phyloP scores from a whole-genome alignment of 2,113 vertebrate genomes.

The Hyperopisus bebe region DNA sequence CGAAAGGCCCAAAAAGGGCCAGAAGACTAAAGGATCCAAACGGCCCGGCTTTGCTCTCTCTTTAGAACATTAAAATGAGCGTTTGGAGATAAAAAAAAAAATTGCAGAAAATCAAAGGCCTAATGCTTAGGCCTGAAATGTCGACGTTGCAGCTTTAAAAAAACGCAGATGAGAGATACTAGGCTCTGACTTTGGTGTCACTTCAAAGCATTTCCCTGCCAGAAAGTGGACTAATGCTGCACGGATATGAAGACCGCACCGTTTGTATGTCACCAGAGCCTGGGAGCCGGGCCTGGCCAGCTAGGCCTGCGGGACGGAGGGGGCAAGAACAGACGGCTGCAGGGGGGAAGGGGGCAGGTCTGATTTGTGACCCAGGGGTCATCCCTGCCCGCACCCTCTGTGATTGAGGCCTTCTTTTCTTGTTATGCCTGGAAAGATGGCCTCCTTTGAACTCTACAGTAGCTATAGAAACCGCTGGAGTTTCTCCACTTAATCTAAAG shows the following conservation, averaged over 20 bases:
- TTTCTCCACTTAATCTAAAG: conserved; percentile 56
- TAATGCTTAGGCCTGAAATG: conserved; percentile 61
- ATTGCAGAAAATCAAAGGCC: conserved; percentile 57
- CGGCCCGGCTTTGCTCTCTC: conserved; percentile 52
- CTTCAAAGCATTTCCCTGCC: conserved; percentile 57
- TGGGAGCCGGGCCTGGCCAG: conserved; percentile 39
- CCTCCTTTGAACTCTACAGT: conserved; percentile 62
- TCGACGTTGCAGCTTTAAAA: conserved; percentile 51
- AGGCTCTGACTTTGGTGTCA: conserved; percentile 61
- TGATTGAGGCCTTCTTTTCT: conserved; percentile 59
- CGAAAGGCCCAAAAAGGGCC: conserved; percentile 40
- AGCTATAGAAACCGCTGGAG: conserved; percentile 61
- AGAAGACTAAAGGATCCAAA: conserved; percentile 60
- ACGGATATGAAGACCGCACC: conserved; percentile 50
- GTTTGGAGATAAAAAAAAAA: conserved; percentile 34
- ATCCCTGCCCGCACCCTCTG: conserved; percentile 44
- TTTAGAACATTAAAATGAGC: conserved; percentile 66
- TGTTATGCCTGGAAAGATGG: conserved; percentile 58
- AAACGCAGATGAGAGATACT: conserved; percentile 58
- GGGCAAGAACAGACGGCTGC: background rate
- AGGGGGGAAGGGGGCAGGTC: conserved; percentile 32
- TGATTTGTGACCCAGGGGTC: conserved; percentile 57
- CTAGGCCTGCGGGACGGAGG: conserved; percentile 35
- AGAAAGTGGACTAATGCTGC: conserved; percentile 56
- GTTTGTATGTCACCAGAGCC: conserved; percentile 45